Conservation (phyloP, 2,888 invertebrate species). For the Julus scanicus region DNA sequence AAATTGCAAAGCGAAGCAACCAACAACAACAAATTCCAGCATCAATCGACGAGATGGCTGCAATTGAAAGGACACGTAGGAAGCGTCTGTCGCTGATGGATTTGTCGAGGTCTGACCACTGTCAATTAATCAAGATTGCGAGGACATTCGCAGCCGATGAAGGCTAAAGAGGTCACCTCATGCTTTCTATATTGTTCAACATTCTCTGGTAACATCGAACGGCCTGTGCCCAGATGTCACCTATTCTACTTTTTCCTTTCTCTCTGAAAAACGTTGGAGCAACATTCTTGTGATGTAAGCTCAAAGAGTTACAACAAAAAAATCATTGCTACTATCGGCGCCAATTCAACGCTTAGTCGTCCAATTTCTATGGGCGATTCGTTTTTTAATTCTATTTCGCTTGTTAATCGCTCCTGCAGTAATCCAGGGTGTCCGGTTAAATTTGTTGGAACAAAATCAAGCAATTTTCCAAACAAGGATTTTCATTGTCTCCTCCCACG, state of each 20-base stretch:
- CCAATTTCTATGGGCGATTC: too few species aligned
- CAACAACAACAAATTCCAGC: slow-evolving; percentile 43
- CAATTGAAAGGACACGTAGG: slow-evolving; percentile 22
- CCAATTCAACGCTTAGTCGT: not conserved
- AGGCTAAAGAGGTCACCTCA: slow-evolving; percentile 14
- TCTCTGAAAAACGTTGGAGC: not conserved
- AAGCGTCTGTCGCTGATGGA: slow-evolving; percentile 48
- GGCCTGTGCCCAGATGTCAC: not conserved
- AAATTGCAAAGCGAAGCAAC: not conserved
- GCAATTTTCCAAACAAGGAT: too few species aligned
- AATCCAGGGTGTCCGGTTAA: too few species aligned
- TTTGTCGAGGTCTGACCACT: slow-evolving; percentile 51
- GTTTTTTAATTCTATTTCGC: too few species aligned
- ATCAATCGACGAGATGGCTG: slow-evolving; percentile 47
- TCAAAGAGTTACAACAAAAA: not conserved
- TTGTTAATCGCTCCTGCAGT: too few species aligned
- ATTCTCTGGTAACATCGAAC: slow-evolving; percentile 11
- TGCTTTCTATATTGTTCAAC: slow-evolving; percentile 31
- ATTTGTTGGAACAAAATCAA: too few species aligned
- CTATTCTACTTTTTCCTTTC: not conserved
- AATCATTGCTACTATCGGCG: not conserved
- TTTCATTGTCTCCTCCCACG: too few species aligned
- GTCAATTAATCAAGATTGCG: slow-evolving; percentile 53
- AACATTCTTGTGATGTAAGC: not conserved
- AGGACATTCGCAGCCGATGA: slow-evolving; percentile 40